Percentiles rank a stretch among this genome's conserved stretches.
These are phyloP conservation scores for Hyles lineata DNA, from an alignment of 2,888 invertebrate species.

Conservation along the genomic window DNA sequence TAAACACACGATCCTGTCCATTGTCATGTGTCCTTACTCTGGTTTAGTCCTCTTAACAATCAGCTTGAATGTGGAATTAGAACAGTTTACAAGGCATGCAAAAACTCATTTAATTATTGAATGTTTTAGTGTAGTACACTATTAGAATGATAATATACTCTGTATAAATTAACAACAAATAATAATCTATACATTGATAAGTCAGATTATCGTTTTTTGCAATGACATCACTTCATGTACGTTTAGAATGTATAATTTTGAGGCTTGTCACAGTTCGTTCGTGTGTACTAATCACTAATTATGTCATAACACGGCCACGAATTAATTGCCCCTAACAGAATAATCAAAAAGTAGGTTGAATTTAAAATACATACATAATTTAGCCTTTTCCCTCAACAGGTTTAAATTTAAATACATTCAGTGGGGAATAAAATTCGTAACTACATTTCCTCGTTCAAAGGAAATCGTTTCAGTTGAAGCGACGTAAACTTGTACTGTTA, in stretches of 20 bases:
- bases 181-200: too few species aligned
- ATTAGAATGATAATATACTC: too few species aligned
- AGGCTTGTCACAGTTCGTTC: background rate
- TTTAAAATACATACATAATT: background rate
- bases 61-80: too few species aligned
- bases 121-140: too few species aligned
- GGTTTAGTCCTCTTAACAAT: background rate
- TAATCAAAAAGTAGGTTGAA: slow-evolving; percentile 9
- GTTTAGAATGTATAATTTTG: background rate
- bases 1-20: too few species aligned
- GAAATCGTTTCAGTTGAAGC: background rate
- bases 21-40: background rate
- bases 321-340: background rate
- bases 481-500: background rate
- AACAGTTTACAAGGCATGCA: too few species aligned
- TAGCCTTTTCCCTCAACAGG: background rate
- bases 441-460: background rate
- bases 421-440: background rate
- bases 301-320: background rate
- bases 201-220: too few species aligned
- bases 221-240: too few species aligned
- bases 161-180: too few species aligned
- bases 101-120: too few species aligned
- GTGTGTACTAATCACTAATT: background rate
- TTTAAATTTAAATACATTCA: background rate